phyloP scores from a whole-genome alignment of 30 jellyfish, hydroid and myxozoan genomes.

The Rhopilema esculentum region DNA sequence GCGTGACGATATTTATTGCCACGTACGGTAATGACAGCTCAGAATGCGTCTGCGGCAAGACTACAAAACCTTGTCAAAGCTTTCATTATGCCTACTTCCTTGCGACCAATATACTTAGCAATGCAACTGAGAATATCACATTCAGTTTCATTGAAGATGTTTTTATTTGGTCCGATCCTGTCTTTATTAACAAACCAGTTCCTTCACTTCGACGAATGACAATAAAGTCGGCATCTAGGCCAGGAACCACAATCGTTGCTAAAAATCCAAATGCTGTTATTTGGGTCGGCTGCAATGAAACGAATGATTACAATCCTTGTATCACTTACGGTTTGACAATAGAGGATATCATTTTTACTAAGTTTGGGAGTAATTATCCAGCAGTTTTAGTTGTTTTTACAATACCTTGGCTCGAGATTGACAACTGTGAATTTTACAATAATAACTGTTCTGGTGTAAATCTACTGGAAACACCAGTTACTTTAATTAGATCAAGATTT shows the following conservation, averaged over 20 bases:
- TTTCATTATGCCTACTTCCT: conserved; percentile 61
- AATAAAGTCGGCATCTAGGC: not conserved
- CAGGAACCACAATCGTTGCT: conserved; percentile 37
- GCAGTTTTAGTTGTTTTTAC: conserved; percentile 69
- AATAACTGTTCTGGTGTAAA: conserved; percentile 82
- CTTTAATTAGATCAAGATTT: conserved; percentile 21
- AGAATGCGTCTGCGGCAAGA: conserved; percentile 32
- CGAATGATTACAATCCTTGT: not conserved
- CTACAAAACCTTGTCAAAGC: conserved; percentile 60
- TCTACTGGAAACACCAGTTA: conserved; percentile 62
- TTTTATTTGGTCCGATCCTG: conserved; percentile 40
- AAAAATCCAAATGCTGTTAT: conserved; percentile 19
- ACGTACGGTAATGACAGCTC: conserved; percentile 33
- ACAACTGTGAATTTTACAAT: conserved; percentile 28
- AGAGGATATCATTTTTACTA: conserved; percentile 32
- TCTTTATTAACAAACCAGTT: conserved; percentile 23
- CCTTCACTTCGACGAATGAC: not conserved
- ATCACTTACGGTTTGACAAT: conserved; percentile 51
- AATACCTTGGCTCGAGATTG: conserved; percentile 6
- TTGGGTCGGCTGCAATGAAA: conserved; percentile 60
- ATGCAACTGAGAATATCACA: not conserved
- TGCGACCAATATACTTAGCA: conserved; percentile 11
- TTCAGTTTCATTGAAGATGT: conserved; percentile 29
- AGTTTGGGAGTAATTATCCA: conserved; percentile 54
- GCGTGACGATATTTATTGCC: not conserved